Conservation (phyloP, 2,797 vertebrate genomes). For the Mastacembelus armatus region DNA sequence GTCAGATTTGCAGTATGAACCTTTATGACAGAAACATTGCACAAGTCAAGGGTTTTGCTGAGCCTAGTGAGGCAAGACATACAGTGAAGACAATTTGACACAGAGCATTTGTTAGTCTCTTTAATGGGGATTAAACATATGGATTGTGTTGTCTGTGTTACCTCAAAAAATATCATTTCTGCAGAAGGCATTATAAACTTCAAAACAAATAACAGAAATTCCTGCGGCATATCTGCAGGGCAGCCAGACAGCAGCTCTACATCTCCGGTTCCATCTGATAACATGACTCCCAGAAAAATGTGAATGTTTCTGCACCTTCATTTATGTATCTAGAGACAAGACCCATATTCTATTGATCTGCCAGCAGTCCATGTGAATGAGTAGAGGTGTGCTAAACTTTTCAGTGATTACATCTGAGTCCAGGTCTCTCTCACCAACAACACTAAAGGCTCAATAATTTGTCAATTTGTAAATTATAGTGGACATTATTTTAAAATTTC, state of each 20-base stretch:
- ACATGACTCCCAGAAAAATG: no score
- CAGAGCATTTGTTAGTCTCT: slow-evolving; percentile 56
- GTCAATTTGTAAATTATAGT: no score
- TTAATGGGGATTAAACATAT: slow-evolving; percentile 41
- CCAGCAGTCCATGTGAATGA: slow-evolving; percentile 34
- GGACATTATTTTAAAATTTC: no score
- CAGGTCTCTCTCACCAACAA: slow-evolving; percentile 15
- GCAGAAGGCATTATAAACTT: slow-evolving; percentile 39
- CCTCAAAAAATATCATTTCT: slow-evolving; percentile 39
- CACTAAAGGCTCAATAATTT: slow-evolving; percentile 2
- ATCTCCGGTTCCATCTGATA: slow-evolving; percentile 43
- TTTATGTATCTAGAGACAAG: slow-evolving; percentile 42
- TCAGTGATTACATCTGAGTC: slow-evolving; percentile 32
- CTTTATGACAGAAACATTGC: slow-evolving; percentile 39
- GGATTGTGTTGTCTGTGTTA: slow-evolving; percentile 30
- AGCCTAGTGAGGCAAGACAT: slow-evolving; percentile 24
- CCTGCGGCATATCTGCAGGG: slow-evolving; percentile 41
- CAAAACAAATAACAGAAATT: slow-evolving; percentile 47
- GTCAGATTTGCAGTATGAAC: slow-evolving; percentile 32
- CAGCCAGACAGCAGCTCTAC: slow-evolving; percentile 26
- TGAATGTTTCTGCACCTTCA: slow-evolving; percentile 34
- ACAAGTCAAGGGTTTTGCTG: slow-evolving; percentile 42
- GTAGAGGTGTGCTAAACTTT: slow-evolving; percentile 42
- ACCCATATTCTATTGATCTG: slow-evolving; percentile 61
- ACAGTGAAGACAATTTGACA: slow-evolving; percentile 56